Evolutionary conservation across 2,888 invertebrate genomes (phyloP).

Genomic region (Halictus quadricinctus): DNA sequence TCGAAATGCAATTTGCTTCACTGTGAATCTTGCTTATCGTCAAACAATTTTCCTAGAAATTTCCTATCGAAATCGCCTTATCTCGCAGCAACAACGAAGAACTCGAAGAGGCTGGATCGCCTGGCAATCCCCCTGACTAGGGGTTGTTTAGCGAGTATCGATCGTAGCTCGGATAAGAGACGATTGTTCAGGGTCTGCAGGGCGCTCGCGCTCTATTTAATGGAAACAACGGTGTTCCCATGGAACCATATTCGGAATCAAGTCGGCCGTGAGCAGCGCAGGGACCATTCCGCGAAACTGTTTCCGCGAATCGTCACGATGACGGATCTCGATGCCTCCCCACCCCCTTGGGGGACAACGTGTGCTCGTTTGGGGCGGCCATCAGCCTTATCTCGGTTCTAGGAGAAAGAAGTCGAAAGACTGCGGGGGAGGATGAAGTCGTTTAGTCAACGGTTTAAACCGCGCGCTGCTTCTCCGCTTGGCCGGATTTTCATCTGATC

Average conservation of each 20-base stretch:
- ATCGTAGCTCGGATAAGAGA: slow-evolving; percentile 11
- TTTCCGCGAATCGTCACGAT: slow-evolving; percentile 22
- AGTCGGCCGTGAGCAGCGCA: slow-evolving; percentile 2
- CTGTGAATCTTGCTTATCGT: not conserved
- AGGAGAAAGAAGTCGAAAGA: slow-evolving; percentile 9
- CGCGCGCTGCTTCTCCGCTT: slow-evolving; percentile 35
- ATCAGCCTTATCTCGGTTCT: slow-evolving; percentile 27
- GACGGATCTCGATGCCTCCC: slow-evolving; percentile 9
- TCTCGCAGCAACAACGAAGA: not conserved
- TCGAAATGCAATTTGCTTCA: not conserved
- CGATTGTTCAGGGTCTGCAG: slow-evolving; percentile 23
- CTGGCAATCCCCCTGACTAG: not conserved
- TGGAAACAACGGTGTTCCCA: slow-evolving; percentile 14
- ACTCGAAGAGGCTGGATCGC: not conserved
- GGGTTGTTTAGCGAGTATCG: slow-evolving; percentile 9
- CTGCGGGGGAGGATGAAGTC: slow-evolving; percentile 27
- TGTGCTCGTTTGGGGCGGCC: slow-evolving; percentile 31
- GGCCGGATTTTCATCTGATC: slow-evolving; percentile 57
- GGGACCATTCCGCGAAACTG: slow-evolving; percentile 35
- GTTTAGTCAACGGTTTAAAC: slow-evolving; percentile 47
- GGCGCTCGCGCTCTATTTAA: slow-evolving; percentile 29
- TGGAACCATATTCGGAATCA: not conserved
- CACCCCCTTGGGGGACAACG: not conserved
- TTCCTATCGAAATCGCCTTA: not conserved
- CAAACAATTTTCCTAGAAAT: not conserved